Evolutionary conservation across 2,113 vertebrate genomes (phyloP), one percentile per base, ranked within the genome.

Genomic region (Pionites leucogaster): DNA sequence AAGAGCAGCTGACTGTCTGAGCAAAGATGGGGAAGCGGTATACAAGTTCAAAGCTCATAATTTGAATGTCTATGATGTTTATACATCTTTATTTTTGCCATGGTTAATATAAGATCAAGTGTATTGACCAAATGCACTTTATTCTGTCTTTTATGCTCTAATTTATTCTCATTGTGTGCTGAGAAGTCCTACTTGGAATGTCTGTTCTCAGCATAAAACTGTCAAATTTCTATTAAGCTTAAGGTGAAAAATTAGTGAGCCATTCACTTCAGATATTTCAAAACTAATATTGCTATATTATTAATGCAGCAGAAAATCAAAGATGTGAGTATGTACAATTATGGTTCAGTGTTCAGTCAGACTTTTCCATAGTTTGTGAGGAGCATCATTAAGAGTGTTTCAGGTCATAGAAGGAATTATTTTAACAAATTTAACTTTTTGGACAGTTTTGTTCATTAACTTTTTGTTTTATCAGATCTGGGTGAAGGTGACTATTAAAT

Each of bases 181-280:
- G 2, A 90, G 81, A 95, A 96, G 81, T 95, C 84, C 76, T 93
- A n/a, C 77, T 94, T 96, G 94, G 89, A 94, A 74, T 96, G 82
- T 91, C 86, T 95, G 1, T 89, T 97, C 87, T 95, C 75, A 84
- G 62, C 92, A 90, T 72, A 82, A 92, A 97, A 96, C 91, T 98
- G 93, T 97, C 96, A 97, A 97, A 97, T 96, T 97, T 97, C 93
- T 97, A 93, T 97, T 98, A 97, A 95, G 90, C 84, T 97, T 95
- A 96, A 98, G 93, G 97, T 98, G 90, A 97, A 97, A 98, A 97
- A 97, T 96, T 97, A 98, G 98, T 98, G 97, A 98, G 82, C 91
- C 93, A 52, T 95, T 97, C 96, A 95, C 65, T 97, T 96, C 68
- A 83, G 78, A 95, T 97, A 95, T 96, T 97, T 98, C 94, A 96